Base-by-base conservation (phyloP, 53 echinoderm and acorn worm genomes). In the Antedon mediterranea region DNA sequence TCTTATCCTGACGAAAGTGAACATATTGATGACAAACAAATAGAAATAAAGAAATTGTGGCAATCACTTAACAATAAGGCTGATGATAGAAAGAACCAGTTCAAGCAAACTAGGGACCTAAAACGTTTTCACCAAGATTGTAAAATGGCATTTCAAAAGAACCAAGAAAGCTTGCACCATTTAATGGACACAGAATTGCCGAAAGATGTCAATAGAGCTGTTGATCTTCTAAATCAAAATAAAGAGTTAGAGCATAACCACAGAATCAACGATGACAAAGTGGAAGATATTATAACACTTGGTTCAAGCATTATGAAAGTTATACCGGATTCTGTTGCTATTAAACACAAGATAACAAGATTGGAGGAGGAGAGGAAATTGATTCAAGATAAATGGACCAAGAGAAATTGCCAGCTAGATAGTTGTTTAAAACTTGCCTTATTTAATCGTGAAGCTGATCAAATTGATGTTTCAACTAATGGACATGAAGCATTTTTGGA, bases 401-500 rank as follows among this genome's bases (percentile, higher is more conserved):
- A 88, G 82, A 87, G 91, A 28, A 94, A 91, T 81, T 85, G 80
- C 76, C 94, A 91, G 29, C 84, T 94, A 57, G 77, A 89, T 72
- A 87, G 89, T 83, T 86, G 91, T 3, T 79, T 94, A 43, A 89
- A 94, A 75, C 83, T 94, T 28, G 87, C 89, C 30, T 82, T 91
- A 74, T 95, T 95, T 32, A 91, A 92, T 80, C 85, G 89, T 44
- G 97, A 95, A 76, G 92, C 97, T 41, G 97, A 95, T 76, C 97
- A 95, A 77, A 92, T 95, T 78, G 97, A 95, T 77, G 97, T 88
- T 29, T 82, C 85, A 0, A 89, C 97, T 20, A 92, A 84, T 71
- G 91, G 97, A 28, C 97, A 95, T 86, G 92, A 95, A 86, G 92
- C 87, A 26, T 95, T 95, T 57, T 79, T 95, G 43, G 97, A 95